These are phyloP conservation scores for Chaenogobius annularis DNA, from an alignment of 2,113 vertebrate species.

Conservation along the genomic window DNA sequence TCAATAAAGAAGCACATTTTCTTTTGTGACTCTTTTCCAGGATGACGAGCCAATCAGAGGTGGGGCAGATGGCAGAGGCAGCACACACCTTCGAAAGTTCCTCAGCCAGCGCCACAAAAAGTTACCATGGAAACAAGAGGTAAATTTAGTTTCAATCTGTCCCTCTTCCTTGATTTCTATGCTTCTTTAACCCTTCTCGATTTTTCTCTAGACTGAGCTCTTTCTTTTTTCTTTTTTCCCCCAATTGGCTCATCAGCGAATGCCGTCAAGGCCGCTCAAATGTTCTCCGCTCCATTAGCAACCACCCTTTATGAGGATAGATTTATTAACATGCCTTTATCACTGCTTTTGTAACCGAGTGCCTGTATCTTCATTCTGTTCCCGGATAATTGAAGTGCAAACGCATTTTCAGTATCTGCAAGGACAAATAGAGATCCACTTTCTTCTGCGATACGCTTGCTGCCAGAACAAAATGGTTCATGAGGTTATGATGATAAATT, in stretches of 20 bases:
- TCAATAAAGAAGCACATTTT: constrained; percentile 5
- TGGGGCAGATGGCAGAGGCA: constrained; percentile 53
- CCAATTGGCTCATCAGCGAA: constrained; percentile 23
- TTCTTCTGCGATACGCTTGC: background rate
- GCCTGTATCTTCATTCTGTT: constrained; percentile 17
- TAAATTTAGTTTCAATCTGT: background rate
- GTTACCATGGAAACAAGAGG: constrained; percentile 80
- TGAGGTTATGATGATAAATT: constrained; percentile 23
- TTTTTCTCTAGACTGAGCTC: background rate
- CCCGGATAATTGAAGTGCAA: constrained; percentile 14
- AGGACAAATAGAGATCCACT: constrained; percentile 15
- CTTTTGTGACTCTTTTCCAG: constrained; percentile 46
- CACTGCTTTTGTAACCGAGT: constrained; percentile 4
- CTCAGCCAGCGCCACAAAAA: constrained; percentile 75
- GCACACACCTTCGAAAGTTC: constrained; percentile 66
- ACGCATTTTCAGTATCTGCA: constrained; percentile 22
- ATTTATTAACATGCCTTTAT: constrained; percentile 21
- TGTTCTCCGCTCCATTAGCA: background rate
- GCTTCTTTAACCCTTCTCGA: background rate
- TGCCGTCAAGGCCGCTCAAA: constrained; percentile 6
- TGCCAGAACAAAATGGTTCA: constrained; percentile 24
- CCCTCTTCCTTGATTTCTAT: background rate
- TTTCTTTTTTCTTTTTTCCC: constrained; percentile 9
- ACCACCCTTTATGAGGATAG: constrained; percentile 22
- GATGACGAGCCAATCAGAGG: constrained; percentile 71